Base-by-base conservation (phyloP, 2,888 invertebrate genomes). In the Lumbricus terrestris region DNA sequence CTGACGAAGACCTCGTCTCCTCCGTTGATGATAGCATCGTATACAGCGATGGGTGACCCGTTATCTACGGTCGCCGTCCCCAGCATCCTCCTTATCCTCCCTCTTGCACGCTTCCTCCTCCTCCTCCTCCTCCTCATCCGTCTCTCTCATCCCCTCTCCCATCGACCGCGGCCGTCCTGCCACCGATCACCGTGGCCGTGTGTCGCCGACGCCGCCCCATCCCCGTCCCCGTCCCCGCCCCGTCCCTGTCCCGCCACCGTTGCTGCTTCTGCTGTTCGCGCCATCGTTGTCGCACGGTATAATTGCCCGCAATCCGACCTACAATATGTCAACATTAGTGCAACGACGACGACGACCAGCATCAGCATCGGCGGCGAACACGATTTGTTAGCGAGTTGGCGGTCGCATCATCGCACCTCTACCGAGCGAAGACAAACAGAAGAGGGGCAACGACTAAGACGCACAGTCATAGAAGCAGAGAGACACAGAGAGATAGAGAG, bases 251-350 rank as follows among this genome's bases (percentile, higher is more conserved):
- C n/a, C n/a, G n/a, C n/a, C n/a, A n/a, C n/a, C n/a, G n/a, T n/a
- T n/a, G 83, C 1, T 20, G 83, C 83, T 23, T 34, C 35, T 37
- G 85, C 85, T 37, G 85, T 20, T 37, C 35, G 85, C 35, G 35
- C 85, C 35, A 15, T 16, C 23, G 37, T 35, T 85, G 37, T 34
- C 37, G 18, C n/a, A n/a, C 34, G 3, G 37, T 34, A 34, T 37
- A 37, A 34, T 37, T 34, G 85, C 13, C 85, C 85, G n/a, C 34
- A 85, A 37, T 20, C 20, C 85, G 85, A 34, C 34, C 85, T 34
- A 34, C 35, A 34, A 37, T 85, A 85, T 35, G 85, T 85, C 85
- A 85, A 85, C 85, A 85, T 85, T 85, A 35, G 85, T 23, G 85
- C 85, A 34, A 37, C 69, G 69, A 11, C 69, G 29, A 69, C 85